These are phyloP conservation scores for Hyposoter dolosus DNA, from an alignment of 2,888 invertebrate species.

Conservation along the genomic window DNA sequence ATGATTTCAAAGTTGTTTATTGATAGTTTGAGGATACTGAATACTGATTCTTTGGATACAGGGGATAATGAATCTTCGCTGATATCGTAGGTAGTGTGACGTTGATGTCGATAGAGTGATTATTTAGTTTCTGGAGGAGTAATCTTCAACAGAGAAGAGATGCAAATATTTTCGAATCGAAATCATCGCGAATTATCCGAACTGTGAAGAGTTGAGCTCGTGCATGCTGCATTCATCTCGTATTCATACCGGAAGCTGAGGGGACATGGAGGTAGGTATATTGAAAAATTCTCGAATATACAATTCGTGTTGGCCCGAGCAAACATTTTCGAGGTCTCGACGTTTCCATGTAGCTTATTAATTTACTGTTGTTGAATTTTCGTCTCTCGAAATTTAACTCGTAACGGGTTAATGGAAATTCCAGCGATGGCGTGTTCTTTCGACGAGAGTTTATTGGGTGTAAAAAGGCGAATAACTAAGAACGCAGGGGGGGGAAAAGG, in stretches of 20 bases:
- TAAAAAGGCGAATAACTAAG: constrained; percentile 8
- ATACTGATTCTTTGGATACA: neutral
- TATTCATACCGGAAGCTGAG: neutral
- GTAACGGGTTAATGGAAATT: constrained; percentile 45
- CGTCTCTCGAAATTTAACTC: constrained; percentile 29
- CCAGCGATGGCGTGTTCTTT: constrained; percentile 4
- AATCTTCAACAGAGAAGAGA: neutral
- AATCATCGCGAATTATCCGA: neutral
- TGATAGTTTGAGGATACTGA: neutral
- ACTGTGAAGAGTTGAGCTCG: neutral
- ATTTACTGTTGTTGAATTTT: constrained; percentile 27
- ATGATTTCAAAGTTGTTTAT: constrained; percentile 3
- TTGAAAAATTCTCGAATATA: neutral
- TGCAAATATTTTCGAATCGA: neutral
- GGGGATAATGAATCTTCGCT: constrained; percentile 6
- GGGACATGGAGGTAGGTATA: neutral
- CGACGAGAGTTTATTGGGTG: constrained; percentile 12
- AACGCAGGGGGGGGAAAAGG: neutral
- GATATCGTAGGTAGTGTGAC: neutral
- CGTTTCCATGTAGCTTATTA: neutral
- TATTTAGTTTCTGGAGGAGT: neutral
- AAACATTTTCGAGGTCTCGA: neutral
- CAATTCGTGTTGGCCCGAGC: neutral
- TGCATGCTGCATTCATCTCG: neutral
- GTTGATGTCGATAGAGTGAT: neutral